Conservation (phyloP, 2,797 vertebrate genomes). For the Sebastes wilsoni region DNA sequence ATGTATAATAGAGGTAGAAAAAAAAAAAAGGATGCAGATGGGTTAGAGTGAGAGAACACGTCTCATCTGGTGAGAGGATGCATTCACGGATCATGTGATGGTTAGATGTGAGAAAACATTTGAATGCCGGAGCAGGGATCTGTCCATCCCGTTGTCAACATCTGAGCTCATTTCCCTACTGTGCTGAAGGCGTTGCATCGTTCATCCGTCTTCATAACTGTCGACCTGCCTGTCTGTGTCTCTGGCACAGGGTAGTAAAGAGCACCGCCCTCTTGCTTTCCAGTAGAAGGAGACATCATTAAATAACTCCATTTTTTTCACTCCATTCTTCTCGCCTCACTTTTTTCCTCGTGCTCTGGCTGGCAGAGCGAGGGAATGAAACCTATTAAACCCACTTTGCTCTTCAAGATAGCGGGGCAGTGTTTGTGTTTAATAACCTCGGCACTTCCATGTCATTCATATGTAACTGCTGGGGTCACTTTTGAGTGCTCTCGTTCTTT, state of each 20-base stretch:
- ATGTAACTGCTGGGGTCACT: slow-evolving; percentile 19
- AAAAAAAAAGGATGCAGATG: not conserved
- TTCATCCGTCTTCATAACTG: slow-evolving; percentile 79
- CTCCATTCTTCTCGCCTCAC: slow-evolving; percentile 18
- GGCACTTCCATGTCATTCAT: slow-evolving; percentile 1
- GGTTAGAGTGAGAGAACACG: not conserved
- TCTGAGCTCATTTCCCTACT: slow-evolving; percentile 72
- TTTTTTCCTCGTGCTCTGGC: slow-evolving; percentile 13
- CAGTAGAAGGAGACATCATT: slow-evolving; percentile 52
- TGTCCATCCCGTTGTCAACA: slow-evolving; percentile 77
- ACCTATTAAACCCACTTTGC: slow-evolving; percentile 1
- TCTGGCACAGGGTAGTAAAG: slow-evolving; percentile 58
- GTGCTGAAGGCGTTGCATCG: slow-evolving; percentile 74
- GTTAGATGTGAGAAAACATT: slow-evolving; percentile 58
- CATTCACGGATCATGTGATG: slow-evolving; percentile 19
- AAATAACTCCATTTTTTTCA: slow-evolving; percentile 21
- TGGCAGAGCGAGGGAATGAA: slow-evolving; percentile 4
- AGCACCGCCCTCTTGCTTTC: slow-evolving; percentile 54
- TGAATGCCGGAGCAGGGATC: slow-evolving; percentile 67
- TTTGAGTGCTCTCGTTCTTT: slow-evolving; percentile 14
- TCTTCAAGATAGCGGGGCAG: not conserved
- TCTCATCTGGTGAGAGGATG: slow-evolving; percentile 2
- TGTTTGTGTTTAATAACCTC: not conserved
- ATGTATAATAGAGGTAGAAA: slow-evolving; percentile 3
- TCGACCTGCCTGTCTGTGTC: slow-evolving; percentile 70